Evolutionary conservation across 2,113 vertebrate genomes (phyloP).

Genomic region (Pomatostomus ruficeps): DNA sequence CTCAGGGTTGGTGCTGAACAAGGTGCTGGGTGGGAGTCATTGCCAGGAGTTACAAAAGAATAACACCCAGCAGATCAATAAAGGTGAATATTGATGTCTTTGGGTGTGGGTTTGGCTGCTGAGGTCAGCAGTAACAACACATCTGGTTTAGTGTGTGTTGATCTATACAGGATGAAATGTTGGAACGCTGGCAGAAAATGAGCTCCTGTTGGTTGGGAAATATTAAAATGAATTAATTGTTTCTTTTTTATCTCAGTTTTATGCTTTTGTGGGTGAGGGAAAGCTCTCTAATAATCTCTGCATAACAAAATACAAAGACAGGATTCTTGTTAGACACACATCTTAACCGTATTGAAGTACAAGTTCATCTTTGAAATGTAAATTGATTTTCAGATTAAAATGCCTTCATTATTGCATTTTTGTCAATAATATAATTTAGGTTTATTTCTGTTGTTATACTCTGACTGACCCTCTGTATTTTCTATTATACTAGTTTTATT

Average conservation of each 20-base stretch:
- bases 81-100: not conserved
- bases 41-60: not conserved
- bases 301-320: not conserved
- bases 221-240: not conserved
- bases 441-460: not conserved
- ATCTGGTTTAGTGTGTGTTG: not conserved
- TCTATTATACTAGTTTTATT: not conserved
- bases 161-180: not conserved
- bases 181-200: not conserved
- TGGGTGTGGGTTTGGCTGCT: not conserved
- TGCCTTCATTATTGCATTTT: conserved; percentile 27
- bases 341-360: not conserved
- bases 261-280: not conserved
- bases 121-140: not conserved
- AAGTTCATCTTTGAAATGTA: conserved; percentile 44
- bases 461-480: not conserved
- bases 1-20: not conserved
- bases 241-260: not conserved
- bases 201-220: not conserved
- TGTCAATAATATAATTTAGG: conserved; percentile 13
- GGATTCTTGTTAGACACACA: not conserved
- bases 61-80: not conserved
- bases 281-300: not conserved
- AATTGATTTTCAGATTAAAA: conserved; percentile 60
- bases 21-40: not conserved